phyloP scores from a whole-genome alignment of 2,888 invertebrate species.

The Sinopyrophorus schimmeli region DNA sequence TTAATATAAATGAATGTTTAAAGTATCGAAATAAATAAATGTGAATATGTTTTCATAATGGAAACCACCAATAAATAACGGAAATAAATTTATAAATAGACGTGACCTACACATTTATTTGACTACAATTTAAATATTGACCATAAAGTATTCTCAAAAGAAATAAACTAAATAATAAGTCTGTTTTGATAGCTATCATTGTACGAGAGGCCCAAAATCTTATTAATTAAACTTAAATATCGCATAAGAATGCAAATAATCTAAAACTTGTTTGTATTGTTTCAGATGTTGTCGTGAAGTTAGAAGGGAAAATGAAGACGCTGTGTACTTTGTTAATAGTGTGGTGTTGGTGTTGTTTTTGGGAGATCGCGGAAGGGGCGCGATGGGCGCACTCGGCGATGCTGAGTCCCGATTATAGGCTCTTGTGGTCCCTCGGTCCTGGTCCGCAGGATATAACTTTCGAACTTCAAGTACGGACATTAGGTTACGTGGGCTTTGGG shows the following conservation, averaged over 20 bases:
- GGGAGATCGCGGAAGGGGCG: constrained; percentile 50
- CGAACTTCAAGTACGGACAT: constrained; percentile 79
- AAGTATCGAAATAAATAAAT: too few relatives aligned
- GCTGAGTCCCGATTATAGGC: constrained; percentile 59
- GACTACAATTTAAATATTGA: too few relatives aligned
- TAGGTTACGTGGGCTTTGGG: constrained; percentile 86
- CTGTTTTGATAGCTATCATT: too few relatives aligned
- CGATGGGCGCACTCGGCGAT: constrained; percentile 58
- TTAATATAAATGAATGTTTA: too few relatives aligned
- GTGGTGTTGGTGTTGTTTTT: constrained; percentile 45
- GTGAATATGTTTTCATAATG: too few relatives aligned
- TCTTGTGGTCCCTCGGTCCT: constrained; percentile 76
- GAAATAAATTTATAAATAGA: too few relatives aligned
- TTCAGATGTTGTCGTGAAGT: constrained; percentile 26
- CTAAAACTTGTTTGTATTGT: constrained; percentile 1
- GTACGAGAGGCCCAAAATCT: too few relatives aligned
- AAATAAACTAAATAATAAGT: too few relatives aligned
- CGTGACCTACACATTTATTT: too few relatives aligned
- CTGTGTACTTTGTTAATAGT: constrained; percentile 35
- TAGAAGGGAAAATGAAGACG: constrained; percentile 28
- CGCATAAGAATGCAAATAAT: neutral
- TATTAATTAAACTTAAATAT: too few relatives aligned
- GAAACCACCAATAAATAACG: too few relatives aligned
- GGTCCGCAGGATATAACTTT: constrained; percentile 76
- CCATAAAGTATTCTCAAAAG: too few relatives aligned